Evolutionary conservation across 1,140 invertebrate species (phyloP).

Genomic region (Drosophila dunni): DNA sequence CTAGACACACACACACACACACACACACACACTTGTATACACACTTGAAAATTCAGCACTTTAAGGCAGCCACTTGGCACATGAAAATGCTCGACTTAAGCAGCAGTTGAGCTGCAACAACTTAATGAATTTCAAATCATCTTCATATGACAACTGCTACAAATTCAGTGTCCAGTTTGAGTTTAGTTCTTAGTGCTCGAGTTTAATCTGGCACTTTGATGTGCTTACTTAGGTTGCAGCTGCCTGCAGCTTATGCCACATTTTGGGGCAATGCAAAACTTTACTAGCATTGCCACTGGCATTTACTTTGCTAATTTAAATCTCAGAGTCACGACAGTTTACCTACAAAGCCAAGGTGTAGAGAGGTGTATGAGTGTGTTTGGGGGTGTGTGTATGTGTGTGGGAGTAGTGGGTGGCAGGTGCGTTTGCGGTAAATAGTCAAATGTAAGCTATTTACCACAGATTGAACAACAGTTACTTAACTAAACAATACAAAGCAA

Average conservation of each 20-base stretch:
- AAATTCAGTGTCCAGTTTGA: constrained; percentile 1
- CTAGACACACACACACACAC: not conserved
- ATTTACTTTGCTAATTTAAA: constrained; percentile 72
- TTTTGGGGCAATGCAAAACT: constrained; percentile 27
- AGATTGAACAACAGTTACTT: constrained; percentile 74
- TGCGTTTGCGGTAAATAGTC: constrained; percentile 59
- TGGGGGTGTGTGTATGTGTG: constrained; percentile 3
- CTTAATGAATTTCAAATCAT: constrained; percentile 54
- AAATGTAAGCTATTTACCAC: constrained; percentile 76
- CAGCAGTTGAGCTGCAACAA: constrained; percentile 45
- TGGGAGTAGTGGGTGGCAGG: constrained; percentile 13
- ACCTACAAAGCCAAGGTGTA: constrained; percentile 7
- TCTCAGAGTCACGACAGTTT: constrained; percentile 40
- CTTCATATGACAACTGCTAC: constrained; percentile 41
- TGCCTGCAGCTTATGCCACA: constrained; percentile 29
- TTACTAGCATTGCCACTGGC: constrained; percentile 9
- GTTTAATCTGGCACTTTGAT: constrained; percentile 7
- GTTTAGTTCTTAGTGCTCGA: not conserved
- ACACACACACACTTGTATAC: not conserved
- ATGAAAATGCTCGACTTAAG: constrained; percentile 38
- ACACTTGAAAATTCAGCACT: not conserved
- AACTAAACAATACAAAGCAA: constrained; percentile 53
- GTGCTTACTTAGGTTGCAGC: not conserved
- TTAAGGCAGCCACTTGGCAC: constrained; percentile 19
- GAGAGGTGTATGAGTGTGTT: not conserved